These are phyloP conservation scores for Neoniphon sammara DNA, from an alignment of 2,797 vertebrate genomes.

Conservation along the genomic window DNA sequence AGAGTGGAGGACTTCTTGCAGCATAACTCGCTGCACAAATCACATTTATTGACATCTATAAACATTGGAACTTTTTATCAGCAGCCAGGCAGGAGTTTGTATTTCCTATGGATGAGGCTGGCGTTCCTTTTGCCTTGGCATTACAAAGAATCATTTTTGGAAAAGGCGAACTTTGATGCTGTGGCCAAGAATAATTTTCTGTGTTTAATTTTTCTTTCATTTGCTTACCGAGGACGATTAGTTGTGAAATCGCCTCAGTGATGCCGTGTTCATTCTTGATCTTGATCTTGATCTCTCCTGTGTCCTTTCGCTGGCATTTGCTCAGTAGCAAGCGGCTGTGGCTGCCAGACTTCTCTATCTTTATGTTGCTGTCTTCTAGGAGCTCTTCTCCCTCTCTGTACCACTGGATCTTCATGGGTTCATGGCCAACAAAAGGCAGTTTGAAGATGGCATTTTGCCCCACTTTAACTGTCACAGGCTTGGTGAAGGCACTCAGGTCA, in stretches of 20 bases:
- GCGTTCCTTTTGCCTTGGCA: neutral
- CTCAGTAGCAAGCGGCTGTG: constrained; percentile 85
- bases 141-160: neutral
- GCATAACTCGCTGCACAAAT: constrained; percentile 9
- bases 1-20: neutral
- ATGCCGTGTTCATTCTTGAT: constrained; percentile 87
- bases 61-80: constrained; percentile 11
- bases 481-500: constrained; percentile 76
- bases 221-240: constrained; percentile 87
- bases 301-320: constrained; percentile 83
- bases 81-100: neutral
- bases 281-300: constrained; percentile 87
- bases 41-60: neutral
- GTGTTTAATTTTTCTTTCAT: neutral
- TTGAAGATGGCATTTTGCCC: constrained; percentile 85
- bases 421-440: constrained; percentile 84
- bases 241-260: constrained; percentile 79
- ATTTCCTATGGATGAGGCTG: constrained; percentile 1
- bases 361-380: constrained; percentile 69
- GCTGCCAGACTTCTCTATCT: constrained; percentile 78
- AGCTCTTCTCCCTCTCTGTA: constrained; percentile 86
- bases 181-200: neutral
- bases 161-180: neutral
- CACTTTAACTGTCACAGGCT: constrained; percentile 84
- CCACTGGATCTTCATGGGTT: constrained; percentile 87